Conservation (phyloP, 2,113 vertebrate genomes). For the Corynorhinus townsendii region DNA sequence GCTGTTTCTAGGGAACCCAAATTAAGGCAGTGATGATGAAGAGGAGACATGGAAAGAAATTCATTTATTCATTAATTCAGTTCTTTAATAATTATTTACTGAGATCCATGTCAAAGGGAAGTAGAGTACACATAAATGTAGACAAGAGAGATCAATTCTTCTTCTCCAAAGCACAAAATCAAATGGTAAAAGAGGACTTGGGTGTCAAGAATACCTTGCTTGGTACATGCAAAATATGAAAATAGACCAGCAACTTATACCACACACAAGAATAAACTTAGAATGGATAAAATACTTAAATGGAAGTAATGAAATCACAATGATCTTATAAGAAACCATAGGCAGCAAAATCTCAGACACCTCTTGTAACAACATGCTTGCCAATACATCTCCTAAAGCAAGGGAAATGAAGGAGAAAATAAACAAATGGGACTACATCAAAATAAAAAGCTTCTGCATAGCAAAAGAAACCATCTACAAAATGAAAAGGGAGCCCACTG, state of each 20-base stretch:
- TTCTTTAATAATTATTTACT: not conserved
- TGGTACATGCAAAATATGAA: not conserved
- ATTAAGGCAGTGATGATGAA: not conserved
- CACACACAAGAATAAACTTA: not conserved
- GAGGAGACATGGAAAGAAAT: not conserved
- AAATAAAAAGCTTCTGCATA: no score
- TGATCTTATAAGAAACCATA: not conserved
- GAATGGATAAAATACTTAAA: not conserved
- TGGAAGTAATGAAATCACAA: not conserved
- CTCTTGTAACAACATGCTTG: not conserved
- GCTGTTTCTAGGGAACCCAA: not conserved
- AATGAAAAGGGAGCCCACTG: no score
- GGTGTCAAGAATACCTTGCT: not conserved
- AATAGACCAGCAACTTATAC: not conserved
- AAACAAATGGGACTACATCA: not conserved
- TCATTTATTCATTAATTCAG: not conserved
- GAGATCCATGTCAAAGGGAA: not conserved
- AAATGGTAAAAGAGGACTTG: not conserved
- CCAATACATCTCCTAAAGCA: not conserved
- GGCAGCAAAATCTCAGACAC: not conserved
- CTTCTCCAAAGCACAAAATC: not conserved
- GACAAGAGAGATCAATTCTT: not conserved
- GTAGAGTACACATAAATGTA: not conserved
- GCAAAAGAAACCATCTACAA: no score
- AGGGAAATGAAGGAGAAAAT: not conserved